A percentile compares a stretch with the other conserved stretches of the same genome.
Evolutionary conservation across 2,888 invertebrate species (phyloP).

Genomic region (Amblyjoppa fuscipennis): DNA sequence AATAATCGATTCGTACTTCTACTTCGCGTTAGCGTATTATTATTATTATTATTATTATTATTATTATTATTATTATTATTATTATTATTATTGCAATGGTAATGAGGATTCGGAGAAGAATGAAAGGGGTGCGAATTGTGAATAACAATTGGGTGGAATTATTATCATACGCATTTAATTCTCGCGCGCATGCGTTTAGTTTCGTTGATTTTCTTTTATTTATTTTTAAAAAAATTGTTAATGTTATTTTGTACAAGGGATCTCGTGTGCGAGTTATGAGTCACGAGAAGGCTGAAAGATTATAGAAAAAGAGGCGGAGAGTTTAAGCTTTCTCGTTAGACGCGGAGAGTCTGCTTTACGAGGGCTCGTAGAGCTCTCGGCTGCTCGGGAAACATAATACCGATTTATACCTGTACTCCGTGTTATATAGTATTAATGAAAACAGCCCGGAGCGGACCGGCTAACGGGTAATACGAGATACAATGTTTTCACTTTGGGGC

Average conservation of each 20-base stretch:
- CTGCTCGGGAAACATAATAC: conserved; percentile 33
- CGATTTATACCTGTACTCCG: conserved; percentile 24
- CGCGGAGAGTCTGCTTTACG: conserved; percentile 25
- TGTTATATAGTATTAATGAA: conserved; percentile 20
- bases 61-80: neutral
- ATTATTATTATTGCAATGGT: no score
- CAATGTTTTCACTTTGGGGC: neutral
- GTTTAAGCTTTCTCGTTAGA: conserved; percentile 40
- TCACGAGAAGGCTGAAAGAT: conserved; percentile 41
- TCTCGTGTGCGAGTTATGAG: conserved; percentile 13
- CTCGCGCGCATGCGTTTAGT: neutral
- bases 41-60: neutral
- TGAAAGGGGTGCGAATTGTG: neutral
- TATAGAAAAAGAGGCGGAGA: conserved; percentile 18
- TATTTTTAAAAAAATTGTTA: neutral
- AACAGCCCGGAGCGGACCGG: conserved; percentile 15
- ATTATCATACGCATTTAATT: neutral
- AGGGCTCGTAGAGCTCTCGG: neutral
- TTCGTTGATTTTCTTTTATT: neutral
- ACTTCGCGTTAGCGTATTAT: neutral
- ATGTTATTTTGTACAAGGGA: neutral
- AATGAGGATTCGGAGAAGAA: neutral
- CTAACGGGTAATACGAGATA: conserved; percentile 24
- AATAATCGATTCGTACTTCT: neutral
- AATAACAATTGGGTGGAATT: neutral